Evolutionary conservation across 2,797 vertebrate species (phyloP).

Genomic region (Helarctos malayanus): DNA sequence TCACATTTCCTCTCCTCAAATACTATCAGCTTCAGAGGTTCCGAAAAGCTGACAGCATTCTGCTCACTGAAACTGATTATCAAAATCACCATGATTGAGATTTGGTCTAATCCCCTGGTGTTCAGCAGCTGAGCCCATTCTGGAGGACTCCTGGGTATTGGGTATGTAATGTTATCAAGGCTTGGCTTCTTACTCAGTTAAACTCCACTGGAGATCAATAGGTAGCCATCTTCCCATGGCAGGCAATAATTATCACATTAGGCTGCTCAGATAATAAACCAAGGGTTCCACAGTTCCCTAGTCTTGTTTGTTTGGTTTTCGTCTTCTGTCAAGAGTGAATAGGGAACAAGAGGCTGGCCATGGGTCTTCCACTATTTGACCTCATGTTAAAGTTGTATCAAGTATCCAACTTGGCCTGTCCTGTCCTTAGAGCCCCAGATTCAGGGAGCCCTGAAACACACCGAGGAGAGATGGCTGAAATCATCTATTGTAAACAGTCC

Average conservation of each 20-base stretch:
- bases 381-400: background rate
- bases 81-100: slow-evolving; percentile 85
- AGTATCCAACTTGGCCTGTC: background rate
- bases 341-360: background rate
- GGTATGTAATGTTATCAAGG: slow-evolving; percentile 71
- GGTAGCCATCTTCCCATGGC: slow-evolving; percentile 75
- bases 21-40: slow-evolving; percentile 71
- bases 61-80: slow-evolving; percentile 74
- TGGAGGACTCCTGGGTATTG: slow-evolving; percentile 72
- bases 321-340: slow-evolving; percentile 50
- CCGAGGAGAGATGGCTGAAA: background rate
- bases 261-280: slow-evolving; percentile 68
- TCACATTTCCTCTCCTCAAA: background rate
- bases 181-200: slow-evolving; percentile 64
- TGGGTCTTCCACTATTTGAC: background rate
- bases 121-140: slow-evolving; percentile 82
- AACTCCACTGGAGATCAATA: slow-evolving; percentile 80
- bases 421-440: background rate
- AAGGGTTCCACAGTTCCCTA: slow-evolving; percentile 67
- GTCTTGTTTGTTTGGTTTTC: background rate
- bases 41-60: slow-evolving; percentile 63
- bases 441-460: background rate
- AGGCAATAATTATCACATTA: slow-evolving; percentile 85
- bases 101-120: slow-evolving; percentile 72
- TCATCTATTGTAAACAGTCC: background rate